These are phyloP conservation scores for Heteromurus nitidus DNA, from an alignment of 2,888 invertebrate species.

Conservation along the genomic window DNA sequence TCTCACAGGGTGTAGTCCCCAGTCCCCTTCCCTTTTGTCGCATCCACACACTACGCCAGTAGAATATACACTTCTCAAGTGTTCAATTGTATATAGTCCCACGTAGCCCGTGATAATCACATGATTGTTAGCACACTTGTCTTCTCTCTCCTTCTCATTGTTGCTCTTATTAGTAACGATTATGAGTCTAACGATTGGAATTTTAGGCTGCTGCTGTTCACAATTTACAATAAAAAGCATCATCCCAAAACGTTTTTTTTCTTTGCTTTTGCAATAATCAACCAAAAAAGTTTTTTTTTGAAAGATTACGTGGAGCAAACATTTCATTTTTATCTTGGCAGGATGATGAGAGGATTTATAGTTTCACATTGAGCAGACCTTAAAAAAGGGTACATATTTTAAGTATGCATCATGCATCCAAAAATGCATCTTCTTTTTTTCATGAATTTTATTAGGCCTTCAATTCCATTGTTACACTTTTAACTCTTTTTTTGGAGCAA, in stretches of 20 bases:
- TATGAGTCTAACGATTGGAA: neutral
- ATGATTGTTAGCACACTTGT: neutral
- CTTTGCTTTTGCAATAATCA: no score
- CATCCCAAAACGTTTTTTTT: no score
- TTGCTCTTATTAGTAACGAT: neutral
- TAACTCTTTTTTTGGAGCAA: neutral
- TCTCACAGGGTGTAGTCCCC: conserved; percentile 19
- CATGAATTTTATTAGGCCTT: no score
- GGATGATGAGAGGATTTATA: no score
- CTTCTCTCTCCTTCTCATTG: neutral
- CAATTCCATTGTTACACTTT: no score
- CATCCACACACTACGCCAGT: neutral
- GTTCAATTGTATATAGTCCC: neutral
- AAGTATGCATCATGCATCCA: neutral
- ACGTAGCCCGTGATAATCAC: neutral
- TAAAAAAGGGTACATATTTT: no score
- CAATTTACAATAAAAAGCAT: no score
- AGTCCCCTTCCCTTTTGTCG: neutral
- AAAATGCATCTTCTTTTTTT: neutral
- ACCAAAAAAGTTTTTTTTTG: no score
- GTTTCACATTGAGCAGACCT: no score
- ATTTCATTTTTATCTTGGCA: no score
- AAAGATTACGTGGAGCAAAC: no score
- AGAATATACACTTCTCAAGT: neutral
- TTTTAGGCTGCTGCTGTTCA: no score